Evolutionary conservation across 1,140 invertebrate genomes (phyloP).

Genomic region (Sitophilus oryzae): DNA sequence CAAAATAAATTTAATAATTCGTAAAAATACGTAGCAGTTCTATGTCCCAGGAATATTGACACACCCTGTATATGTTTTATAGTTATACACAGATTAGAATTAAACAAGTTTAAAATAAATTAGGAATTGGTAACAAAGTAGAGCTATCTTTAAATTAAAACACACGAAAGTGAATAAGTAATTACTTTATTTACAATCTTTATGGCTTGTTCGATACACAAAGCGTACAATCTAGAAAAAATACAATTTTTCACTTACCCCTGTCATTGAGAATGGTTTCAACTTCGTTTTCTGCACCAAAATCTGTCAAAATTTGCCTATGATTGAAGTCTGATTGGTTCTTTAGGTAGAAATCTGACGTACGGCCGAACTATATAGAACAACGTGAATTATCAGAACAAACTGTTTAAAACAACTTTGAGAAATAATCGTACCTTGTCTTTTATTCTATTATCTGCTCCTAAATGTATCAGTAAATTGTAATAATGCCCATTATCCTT

Average conservation of each 20-base stretch:
- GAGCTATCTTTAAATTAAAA: too few relatives aligned
- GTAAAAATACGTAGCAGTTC: too few relatives aligned
- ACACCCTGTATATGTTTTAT: too few relatives aligned
- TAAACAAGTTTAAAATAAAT: too few relatives aligned
- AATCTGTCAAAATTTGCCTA: conserved; percentile 59
- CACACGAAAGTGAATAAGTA: too few relatives aligned
- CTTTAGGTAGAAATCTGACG: conserved; percentile 68
- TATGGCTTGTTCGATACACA: too few relatives aligned
- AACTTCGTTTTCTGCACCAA: conserved; percentile 59
- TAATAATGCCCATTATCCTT: conserved; percentile 85
- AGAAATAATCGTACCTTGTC: conserved; percentile 65
- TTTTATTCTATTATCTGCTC: conserved; percentile 71
- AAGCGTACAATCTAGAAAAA: too few relatives aligned
- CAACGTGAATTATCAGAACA: neutral
- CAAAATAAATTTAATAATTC: too few relatives aligned
- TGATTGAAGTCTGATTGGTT: conserved; percentile 64
- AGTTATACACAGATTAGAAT: too few relatives aligned
- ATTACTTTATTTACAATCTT: too few relatives aligned
- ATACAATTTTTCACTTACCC: conserved; percentile 61
- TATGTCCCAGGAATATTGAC: too few relatives aligned
- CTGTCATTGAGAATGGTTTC: conserved; percentile 67
- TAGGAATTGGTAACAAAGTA: too few relatives aligned
- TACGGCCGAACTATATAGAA: conserved; percentile 60
- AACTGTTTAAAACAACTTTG: neutral
- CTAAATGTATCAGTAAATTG: conserved; percentile 75